A percentile compares a stretch with the other conserved stretches of the same genome.
Evolutionary conservation across 2,797 vertebrate species (phyloP).

Genomic region (Serranus cabrilla): DNA sequence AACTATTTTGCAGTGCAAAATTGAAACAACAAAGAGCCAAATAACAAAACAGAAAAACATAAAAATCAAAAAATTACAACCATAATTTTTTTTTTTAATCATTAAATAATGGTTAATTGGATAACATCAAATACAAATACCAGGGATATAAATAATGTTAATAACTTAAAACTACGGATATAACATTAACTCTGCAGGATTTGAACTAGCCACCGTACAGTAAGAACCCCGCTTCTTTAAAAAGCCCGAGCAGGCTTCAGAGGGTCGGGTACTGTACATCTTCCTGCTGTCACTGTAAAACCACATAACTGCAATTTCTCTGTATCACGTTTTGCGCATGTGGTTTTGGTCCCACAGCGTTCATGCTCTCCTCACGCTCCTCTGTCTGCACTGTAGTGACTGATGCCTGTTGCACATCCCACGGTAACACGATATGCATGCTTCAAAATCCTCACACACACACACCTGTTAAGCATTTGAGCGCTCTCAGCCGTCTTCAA

Average conservation of each 20-base stretch:
- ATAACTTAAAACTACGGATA: too few relatives aligned
- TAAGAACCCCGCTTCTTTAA: not conserved
- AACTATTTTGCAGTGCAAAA: too few relatives aligned
- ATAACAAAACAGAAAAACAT: too few relatives aligned
- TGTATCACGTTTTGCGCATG: slow-evolving; percentile 59
- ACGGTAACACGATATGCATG: slow-evolving; percentile 48
- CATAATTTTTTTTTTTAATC: too few relatives aligned
- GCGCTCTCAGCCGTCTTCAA: slow-evolving; percentile 54
- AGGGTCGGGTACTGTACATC: slow-evolving; percentile 30
- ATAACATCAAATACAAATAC: too few relatives aligned
- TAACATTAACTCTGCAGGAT: not conserved
- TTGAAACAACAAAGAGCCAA: too few relatives aligned
- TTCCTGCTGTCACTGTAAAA: slow-evolving; percentile 28
- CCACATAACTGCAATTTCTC: slow-evolving; percentile 28
- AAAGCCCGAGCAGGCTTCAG: not conserved
- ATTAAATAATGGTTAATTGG: too few relatives aligned
- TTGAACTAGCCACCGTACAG: not conserved
- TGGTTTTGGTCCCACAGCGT: slow-evolving; percentile 32
- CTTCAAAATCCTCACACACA: slow-evolving; percentile 31
- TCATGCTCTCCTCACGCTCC: slow-evolving; percentile 16
- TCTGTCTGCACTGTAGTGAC: slow-evolving; percentile 58
- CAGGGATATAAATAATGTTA: too few relatives aligned
- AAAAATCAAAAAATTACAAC: too few relatives aligned
- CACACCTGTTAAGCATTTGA: slow-evolving; percentile 67
- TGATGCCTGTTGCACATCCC: slow-evolving; percentile 52